These are phyloP conservation scores for Balanococcus diminutus DNA, from an alignment of 2,888 invertebrate genomes.

Conservation along the genomic window DNA sequence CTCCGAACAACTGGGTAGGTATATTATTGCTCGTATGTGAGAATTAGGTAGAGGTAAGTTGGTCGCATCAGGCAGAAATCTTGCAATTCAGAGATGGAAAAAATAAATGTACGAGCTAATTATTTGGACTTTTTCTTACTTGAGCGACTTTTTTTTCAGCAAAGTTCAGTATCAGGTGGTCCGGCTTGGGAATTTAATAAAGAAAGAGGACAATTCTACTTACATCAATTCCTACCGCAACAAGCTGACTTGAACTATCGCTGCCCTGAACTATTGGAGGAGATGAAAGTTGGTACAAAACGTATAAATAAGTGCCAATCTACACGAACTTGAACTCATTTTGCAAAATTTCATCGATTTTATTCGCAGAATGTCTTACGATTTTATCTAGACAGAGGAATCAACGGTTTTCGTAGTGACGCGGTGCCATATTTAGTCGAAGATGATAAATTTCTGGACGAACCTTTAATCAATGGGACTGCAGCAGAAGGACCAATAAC, in stretches of 20 bases:
- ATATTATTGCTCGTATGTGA: background rate
- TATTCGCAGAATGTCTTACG: no score
- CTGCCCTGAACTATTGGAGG: background rate
- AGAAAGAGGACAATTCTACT: background rate
- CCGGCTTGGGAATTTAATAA: background rate
- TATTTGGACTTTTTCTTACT: background rate
- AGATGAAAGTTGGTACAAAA: background rate
- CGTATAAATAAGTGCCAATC: no score
- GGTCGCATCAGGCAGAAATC: no score
- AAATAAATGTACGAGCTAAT: background rate
- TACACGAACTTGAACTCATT: no score
- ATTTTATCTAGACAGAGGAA: background rate
- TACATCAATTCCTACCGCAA: background rate
- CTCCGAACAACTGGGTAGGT: slow-evolving; percentile 80
- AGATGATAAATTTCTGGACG: background rate
- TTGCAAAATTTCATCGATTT: no score
- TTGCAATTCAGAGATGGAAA: slow-evolving; percentile 64
- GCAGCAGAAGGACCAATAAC: background rate
- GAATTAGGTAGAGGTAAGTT: no score
- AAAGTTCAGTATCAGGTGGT: background rate
- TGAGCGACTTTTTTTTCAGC: background rate
- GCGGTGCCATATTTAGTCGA: background rate
- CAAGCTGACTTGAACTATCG: background rate
- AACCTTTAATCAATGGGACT: background rate
- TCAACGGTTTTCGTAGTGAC: background rate